Evolutionary conservation across 2,888 invertebrate genomes (phyloP).

Genomic region (Drosophila neoperkinsi): DNA sequence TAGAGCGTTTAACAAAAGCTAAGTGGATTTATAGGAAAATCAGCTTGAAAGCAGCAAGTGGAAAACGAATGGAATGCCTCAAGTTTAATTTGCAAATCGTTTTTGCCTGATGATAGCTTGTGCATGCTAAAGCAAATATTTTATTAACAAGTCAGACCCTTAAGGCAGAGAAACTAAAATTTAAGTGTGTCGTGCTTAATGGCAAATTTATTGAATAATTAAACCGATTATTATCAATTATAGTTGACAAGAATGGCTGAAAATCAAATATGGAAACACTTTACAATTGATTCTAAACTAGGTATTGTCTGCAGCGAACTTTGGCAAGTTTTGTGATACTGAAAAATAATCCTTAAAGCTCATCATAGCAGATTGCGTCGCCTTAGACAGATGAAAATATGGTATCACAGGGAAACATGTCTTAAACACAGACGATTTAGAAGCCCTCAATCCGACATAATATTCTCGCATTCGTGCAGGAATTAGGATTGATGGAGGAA

Average conservation of each 20-base stretch:
- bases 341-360: neutral
- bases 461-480: neutral
- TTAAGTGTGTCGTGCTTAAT: neutral
- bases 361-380: neutral
- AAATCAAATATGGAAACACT: neutral
- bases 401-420: neutral
- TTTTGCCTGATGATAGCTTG: neutral
- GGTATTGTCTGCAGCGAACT: neutral
- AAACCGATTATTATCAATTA: neutral
- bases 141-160: neutral
- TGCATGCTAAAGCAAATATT: neutral
- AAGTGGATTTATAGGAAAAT: constrained; percentile 13
- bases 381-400: neutral
- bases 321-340: neutral
- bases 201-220: neutral
- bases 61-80: neutral
- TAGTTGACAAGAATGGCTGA: neutral
- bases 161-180: neutral
- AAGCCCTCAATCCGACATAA: neutral
- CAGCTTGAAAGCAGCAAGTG: neutral
- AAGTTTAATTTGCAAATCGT: constrained; percentile 2
- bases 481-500: neutral
- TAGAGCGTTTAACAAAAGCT: constrained; percentile 13
- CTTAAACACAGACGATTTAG: neutral
- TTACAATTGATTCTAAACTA: neutral